Percentiles rank a stretch among this genome's conserved stretches.
These are phyloP conservation scores for Azorinus chamasolen DNA, from an alignment of 2,888 invertebrate species.

Conservation along the genomic window DNA sequence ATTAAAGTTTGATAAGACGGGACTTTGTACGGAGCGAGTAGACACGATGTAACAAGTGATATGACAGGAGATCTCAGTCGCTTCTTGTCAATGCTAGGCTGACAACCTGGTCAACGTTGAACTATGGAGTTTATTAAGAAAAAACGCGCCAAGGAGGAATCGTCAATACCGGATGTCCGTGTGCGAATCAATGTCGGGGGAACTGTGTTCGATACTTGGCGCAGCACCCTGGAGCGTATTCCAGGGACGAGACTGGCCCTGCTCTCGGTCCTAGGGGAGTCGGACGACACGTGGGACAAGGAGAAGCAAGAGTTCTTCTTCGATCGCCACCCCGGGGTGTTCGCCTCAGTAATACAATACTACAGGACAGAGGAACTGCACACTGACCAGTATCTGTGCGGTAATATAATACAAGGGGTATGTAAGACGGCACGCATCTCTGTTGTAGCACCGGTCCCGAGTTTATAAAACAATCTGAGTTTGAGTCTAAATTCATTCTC, in stretches of 20 bases:
- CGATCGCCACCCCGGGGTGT: slow-evolving; percentile 84
- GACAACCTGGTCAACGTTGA: no score
- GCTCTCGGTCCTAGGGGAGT: slow-evolving; percentile 77
- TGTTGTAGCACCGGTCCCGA: no score
- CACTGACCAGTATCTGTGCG: slow-evolving; percentile 83
- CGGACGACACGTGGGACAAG: slow-evolving; percentile 82
- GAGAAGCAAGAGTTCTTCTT: slow-evolving; percentile 83
- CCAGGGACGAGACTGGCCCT: slow-evolving; percentile 80
- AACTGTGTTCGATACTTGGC: slow-evolving; percentile 79
- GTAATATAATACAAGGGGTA: slow-evolving; percentile 84
- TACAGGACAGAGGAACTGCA: slow-evolving; percentile 84
- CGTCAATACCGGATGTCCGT: slow-evolving; percentile 62
- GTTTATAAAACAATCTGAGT: no score
- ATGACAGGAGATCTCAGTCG: no score
- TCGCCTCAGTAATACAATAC: slow-evolving; percentile 82
- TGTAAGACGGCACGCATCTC: slow-evolving; percentile 53
- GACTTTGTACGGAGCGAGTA: no score
- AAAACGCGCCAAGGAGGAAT: slow-evolving; percentile 40
- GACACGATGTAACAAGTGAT: no score
- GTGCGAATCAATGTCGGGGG: slow-evolving; percentile 83
- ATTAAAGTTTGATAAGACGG: no score
- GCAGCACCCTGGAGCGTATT: slow-evolving; percentile 74
- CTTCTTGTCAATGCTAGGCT: no score
- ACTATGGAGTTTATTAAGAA: slow-evolving; percentile 70
- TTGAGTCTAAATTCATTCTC: neutral